Percentiles rank a stretch among this genome's conserved stretches.
Evolutionary conservation across 2,888 invertebrate species (phyloP).

Genomic region (Apodemia mormo): DNA sequence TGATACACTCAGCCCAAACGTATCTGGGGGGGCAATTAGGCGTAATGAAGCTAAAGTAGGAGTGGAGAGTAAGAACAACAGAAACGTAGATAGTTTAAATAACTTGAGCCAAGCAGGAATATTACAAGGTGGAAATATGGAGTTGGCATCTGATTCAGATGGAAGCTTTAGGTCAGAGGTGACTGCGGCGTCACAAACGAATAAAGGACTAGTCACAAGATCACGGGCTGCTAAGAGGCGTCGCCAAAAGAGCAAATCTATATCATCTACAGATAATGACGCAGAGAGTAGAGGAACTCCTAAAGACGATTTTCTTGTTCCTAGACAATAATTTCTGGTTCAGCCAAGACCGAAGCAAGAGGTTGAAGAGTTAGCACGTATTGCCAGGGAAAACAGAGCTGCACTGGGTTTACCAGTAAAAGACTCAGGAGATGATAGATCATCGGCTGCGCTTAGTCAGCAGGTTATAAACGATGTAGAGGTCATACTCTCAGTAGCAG

Average conservation of each 20-base stretch:
- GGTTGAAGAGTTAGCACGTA: background rate
- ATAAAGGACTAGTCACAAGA: constrained; percentile 18
- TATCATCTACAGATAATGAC: background rate
- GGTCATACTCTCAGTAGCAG: background rate
- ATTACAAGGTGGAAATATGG: background rate
- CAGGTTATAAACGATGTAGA: background rate
- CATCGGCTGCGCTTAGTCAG: background rate
- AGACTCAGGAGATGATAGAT: background rate
- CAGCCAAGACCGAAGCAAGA: background rate
- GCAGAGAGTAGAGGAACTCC: background rate
- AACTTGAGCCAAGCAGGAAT: too few relatives aligned
- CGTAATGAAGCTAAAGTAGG: background rate
- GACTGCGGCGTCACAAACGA: constrained; percentile 23
- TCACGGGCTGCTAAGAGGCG: constrained; percentile 26
- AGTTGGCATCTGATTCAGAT: background rate
- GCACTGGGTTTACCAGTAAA: background rate
- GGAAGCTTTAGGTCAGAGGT: constrained; percentile 1
- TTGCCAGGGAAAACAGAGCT: background rate
- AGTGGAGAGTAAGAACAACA: background rate
- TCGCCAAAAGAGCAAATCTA: background rate
- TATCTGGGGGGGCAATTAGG: background rate
- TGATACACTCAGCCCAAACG: background rate
- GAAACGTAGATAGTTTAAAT: background rate
- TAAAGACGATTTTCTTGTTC: too few relatives aligned
- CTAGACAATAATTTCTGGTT: too few relatives aligned